Evolutionary conservation across 2,113 vertebrate species (phyloP).

Genomic region (Acanthochromis polyacanthus): DNA sequence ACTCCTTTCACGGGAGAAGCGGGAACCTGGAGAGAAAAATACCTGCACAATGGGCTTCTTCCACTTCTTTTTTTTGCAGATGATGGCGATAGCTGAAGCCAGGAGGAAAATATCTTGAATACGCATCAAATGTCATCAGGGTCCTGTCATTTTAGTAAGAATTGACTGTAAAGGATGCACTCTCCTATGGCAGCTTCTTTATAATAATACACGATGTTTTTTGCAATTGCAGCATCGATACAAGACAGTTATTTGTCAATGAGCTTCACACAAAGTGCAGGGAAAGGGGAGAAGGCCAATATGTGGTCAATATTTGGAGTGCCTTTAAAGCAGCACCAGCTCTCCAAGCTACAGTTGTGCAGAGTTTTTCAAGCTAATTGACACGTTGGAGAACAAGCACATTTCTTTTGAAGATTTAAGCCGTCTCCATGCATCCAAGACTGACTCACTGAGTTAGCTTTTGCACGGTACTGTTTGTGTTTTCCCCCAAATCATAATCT

Average conservation of each 20-base stretch:
- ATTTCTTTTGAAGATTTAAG: no score
- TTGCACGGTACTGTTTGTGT: no score
- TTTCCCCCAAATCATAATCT: no score
- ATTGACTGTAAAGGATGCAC: not conserved
- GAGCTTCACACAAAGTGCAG: not conserved
- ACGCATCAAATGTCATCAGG: constrained; percentile 28
- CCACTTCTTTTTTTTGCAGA: not conserved
- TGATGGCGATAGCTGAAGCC: not conserved
- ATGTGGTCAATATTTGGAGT: not conserved
- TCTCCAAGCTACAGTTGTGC: not conserved
- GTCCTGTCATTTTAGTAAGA: constrained; percentile 21
- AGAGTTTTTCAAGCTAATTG: no score
- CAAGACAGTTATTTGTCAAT: not conserved
- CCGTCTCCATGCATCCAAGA: no score
- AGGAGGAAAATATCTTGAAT: constrained; percentile 12
- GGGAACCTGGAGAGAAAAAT: constrained; percentile 43
- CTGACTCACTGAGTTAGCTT: no score
- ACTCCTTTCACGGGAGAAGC: constrained; percentile 28
- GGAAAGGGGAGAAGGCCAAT: no score
- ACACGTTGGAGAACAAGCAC: no score
- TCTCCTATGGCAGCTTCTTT: constrained; percentile 15
- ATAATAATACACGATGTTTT: constrained; percentile 39
- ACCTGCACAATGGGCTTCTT: constrained; percentile 24
- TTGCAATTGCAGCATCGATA: constrained; percentile 28
- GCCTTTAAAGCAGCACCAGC: no score